phyloP scores from a whole-genome alignment of 1,140 invertebrate genomes.

The Nebria ingens region DNA sequence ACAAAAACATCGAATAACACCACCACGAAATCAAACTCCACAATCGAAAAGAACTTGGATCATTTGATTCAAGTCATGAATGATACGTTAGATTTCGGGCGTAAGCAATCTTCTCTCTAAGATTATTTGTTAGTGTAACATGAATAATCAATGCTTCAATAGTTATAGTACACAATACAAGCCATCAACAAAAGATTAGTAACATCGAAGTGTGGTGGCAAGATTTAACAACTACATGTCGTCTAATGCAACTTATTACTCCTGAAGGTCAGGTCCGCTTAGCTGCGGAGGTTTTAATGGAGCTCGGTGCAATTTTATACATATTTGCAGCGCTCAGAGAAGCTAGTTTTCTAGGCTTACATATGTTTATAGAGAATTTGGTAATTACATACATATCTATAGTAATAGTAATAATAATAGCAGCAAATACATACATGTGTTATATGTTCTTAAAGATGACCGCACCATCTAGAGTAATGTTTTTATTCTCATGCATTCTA shows the following conservation, averaged over 20 bases:
- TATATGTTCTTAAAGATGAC: conserved; percentile 68
- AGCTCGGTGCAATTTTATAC: conserved; percentile 67
- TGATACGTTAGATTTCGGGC: background rate
- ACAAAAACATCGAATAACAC: conserved; percentile 6
- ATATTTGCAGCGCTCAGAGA: conserved; percentile 71
- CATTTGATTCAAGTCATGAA: too few species aligned
- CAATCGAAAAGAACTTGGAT: too few species aligned
- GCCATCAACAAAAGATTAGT: too few species aligned
- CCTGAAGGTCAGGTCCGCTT: conserved; percentile 52
- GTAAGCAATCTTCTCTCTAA: too few species aligned
- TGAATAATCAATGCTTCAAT: too few species aligned
- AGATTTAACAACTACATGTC: conserved; percentile 54
- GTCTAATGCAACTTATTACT: conserved; percentile 50
- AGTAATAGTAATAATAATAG: background rate
- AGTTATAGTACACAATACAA: too few species aligned
- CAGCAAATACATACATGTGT: too few species aligned
- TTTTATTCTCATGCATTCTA: conserved; percentile 82
- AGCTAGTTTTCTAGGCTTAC: conserved; percentile 68
- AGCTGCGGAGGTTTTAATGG: conserved; percentile 56
- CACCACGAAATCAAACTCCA: conserved; percentile 13
- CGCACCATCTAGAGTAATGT: conserved; percentile 83
- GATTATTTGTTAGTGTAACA: too few species aligned
- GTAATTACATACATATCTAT: conserved; percentile 38
- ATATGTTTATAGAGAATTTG: conserved; percentile 87
- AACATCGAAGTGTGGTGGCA: conserved; percentile 53